Base-by-base conservation (phyloP, 2,888 invertebrate species). In the Cerceris ruficornis region DNA sequence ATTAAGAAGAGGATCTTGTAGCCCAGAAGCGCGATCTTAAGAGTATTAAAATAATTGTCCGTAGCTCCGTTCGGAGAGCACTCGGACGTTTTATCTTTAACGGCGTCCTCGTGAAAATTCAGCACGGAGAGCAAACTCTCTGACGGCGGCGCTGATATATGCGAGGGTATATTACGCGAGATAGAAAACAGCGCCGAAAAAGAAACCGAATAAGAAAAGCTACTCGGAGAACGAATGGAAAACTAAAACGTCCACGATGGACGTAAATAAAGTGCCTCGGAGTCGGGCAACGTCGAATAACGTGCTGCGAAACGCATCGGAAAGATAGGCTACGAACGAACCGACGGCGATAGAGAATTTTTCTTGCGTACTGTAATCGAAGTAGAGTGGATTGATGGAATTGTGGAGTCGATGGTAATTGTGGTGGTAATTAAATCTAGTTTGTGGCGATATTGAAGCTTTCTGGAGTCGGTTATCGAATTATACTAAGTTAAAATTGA, bases 1-100 rank as follows among this genome's bases (percentile, higher is more conserved):
- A 81, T 81, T 78, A 79, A 75, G 69, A 15, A 49, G 61, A 68
- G 70, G 67, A 80, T 77, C 77, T 60, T 65, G 80, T 70, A 70
- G 74, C 55, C 49, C 43, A 28, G 69, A 14, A 50, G 46, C 65
- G 43, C 46, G 75, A 72, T 75, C 75, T 72, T 69, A 57, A 52
- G 74, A 49, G 55, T 58, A 59, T 71, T 75, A 46, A 66, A 74
- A 77, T 77, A 80, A 77, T 76, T 70, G 71, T 71, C 73, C 6
- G 14, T 46, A n/a, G 13, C 50, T 6, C 8, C 46, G 8, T 57
- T n/a, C 46, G 15, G 11, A 13, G 9, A 42, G 39, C 1, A 13
- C 11, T 15, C n/a, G 46, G 15, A 41, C 68, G 39, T 72, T 72
- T 72, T 28, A 42, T 11, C n/a, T 50, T 50, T 50, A 11, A 7